Evolutionary conservation across 2,888 invertebrate genomes (phyloP), one percentile per base, ranked within the genome.

Genomic region (Meiosimyza decipiens): DNA sequence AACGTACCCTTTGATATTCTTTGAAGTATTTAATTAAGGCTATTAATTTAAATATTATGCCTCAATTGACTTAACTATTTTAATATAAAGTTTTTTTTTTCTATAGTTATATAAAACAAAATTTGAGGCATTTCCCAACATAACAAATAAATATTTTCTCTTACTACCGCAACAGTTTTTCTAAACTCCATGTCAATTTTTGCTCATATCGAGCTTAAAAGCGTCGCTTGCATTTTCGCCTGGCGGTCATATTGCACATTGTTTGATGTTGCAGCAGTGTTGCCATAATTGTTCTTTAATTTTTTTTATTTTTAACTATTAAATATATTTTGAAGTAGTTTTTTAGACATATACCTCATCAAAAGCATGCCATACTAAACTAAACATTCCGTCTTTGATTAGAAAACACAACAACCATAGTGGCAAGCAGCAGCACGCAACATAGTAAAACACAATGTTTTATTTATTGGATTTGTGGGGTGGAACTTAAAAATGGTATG

Each of bases 351-450:
- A 15, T 22, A 52, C 51, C 40, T 51, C 60, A 54, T 52, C 60
- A 70, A 62, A 70, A 70, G 62, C 55, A 62, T 51, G 62, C 70
- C 69, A 51, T 51, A 59, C 59, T 60, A 60, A 69, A 52, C 16
- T 62, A 51, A 60, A 70, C n/a, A 70, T 62, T 70, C 52, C 52
- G 28, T 3, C 4, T 28, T 28, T 28, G 28, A 28, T 28, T 28
- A 28, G 28, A 28, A 28, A 28, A 28, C 28, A 28, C 28, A 28
- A 28, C 28, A 28, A 28, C 28, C 22, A 22, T 22, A 28, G 4
- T 28, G 2, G 28, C 28, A 3, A 28, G 28, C 28, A 28, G 4
- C 28, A 28, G 28, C 28, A 3, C 4, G 4, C 28, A 28, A 4
- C 28, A 4, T 28, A 28, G 28, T 2, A 28, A 4, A 28, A 4